A percentile compares a stretch with the other conserved stretches of the same genome.
Evolutionary conservation across 2,888 invertebrate genomes (phyloP).

Genomic region (Lysandra coridon): DNA sequence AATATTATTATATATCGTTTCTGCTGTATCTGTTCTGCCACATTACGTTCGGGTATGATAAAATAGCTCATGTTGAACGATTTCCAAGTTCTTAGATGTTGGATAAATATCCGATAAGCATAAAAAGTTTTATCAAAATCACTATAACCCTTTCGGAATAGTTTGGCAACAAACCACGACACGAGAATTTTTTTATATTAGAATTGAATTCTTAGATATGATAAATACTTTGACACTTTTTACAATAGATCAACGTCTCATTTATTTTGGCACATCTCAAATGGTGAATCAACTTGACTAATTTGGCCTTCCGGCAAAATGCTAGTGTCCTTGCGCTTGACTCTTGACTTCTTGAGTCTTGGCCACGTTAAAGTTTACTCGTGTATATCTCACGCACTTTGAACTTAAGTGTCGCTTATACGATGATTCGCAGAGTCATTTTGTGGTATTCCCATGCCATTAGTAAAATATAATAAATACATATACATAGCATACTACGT

Average conservation of each 20-base stretch:
- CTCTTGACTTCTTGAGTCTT: not conserved
- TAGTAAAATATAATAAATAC: not conserved
- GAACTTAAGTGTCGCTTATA: not conserved
- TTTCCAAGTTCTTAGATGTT: too few relatives aligned
- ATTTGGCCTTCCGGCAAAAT: not conserved
- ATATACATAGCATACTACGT: too few relatives aligned
- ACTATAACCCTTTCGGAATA: too few relatives aligned
- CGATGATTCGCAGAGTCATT: not conserved
- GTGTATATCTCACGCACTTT: not conserved
- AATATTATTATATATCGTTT: too few relatives aligned
- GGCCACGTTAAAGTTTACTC: not conserved
- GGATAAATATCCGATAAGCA: too few relatives aligned
- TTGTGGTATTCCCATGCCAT: not conserved
- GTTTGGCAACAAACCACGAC: too few relatives aligned
- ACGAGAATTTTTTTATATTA: too few relatives aligned
- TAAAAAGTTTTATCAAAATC: too few relatives aligned
- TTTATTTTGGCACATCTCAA: not conserved
- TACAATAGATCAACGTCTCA: conserved; percentile 3
- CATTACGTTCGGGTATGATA: too few relatives aligned
- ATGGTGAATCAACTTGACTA: not conserved
- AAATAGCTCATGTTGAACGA: too few relatives aligned
- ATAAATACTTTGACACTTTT: not conserved
- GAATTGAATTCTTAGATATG: too few relatives aligned
- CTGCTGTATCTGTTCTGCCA: too few relatives aligned
- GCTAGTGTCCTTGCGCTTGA: not conserved